phyloP scores from a whole-genome alignment of 1,140 invertebrate genomes.

The Oryctes rhinoceros region DNA sequence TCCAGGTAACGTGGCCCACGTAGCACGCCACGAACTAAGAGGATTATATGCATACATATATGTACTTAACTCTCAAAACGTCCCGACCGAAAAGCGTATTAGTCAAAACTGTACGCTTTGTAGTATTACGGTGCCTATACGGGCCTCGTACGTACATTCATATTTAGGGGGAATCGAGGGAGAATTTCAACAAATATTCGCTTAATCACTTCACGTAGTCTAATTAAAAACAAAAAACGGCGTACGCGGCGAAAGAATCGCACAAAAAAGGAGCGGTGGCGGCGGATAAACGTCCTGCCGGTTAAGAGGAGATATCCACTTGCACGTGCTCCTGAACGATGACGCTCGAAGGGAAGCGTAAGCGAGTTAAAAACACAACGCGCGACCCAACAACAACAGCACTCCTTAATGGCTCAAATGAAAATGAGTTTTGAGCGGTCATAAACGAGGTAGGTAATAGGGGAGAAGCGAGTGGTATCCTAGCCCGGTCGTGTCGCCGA shows the following conservation, averaged over 20 bases:
- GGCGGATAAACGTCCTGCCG: background rate
- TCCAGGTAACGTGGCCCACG: background rate
- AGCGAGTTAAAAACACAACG: slow-evolving; percentile 11
- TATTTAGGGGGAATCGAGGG: background rate
- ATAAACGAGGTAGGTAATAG: slow-evolving; percentile 16
- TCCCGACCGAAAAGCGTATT: slow-evolving; percentile 2
- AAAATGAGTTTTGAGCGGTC: slow-evolving; percentile 10
- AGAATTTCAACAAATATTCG: slow-evolving; percentile 10
- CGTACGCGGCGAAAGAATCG: background rate
- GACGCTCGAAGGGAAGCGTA: background rate
- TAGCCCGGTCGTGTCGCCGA: background rate
- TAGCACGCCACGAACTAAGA: background rate
- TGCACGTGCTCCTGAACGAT: background rate
- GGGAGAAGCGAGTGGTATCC: background rate
- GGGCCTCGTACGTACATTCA: background rate
- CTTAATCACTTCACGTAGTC: slow-evolving; percentile 12
- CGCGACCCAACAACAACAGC: slow-evolving; percentile 1
- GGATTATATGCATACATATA: slow-evolving; percentile 11
- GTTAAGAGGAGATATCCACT: background rate
- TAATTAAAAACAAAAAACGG: slow-evolving; percentile 18
- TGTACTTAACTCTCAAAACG: slow-evolving; percentile 6
- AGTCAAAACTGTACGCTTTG: background rate
- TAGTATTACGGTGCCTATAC: background rate
- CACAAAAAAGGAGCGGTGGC: background rate
- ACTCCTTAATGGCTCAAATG: slow-evolving; percentile 2